Evolutionary conservation across 1,140 invertebrate genomes (phyloP).

Genomic region (Gonatopus flavifemur): DNA sequence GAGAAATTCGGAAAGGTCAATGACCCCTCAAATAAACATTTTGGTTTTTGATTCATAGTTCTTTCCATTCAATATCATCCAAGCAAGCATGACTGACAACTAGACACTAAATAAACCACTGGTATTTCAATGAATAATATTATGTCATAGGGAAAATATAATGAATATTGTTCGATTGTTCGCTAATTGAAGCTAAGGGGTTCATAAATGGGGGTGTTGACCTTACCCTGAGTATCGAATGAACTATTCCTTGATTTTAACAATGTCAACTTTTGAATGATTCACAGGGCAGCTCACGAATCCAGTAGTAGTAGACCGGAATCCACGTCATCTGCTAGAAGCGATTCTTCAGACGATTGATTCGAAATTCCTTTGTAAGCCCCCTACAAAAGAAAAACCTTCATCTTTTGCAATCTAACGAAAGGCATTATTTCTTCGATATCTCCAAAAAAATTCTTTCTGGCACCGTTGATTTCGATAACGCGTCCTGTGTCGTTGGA

Average conservation of each 20-base stretch:
- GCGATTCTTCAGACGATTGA: slow-evolving; percentile 45
- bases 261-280: not conserved
- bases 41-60: too few species aligned
- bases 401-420: slow-evolving; percentile 29
- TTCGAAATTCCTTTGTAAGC: slow-evolving; percentile 33
- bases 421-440: too few species aligned
- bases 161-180: not conserved
- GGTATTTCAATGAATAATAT: not conserved
- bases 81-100: too few species aligned
- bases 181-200: not conserved
- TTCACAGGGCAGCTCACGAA: slow-evolving; percentile 45
- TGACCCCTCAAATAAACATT: too few species aligned
- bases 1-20: too few species aligned
- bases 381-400: slow-evolving; percentile 19
- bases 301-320: slow-evolving; percentile 45
- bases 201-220: too few species aligned
- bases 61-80: too few species aligned
- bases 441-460: slow-evolving; percentile 10
- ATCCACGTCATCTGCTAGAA: slow-evolving; percentile 44
- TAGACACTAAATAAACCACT: not conserved
- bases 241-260: too few species aligned
- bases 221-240: too few species aligned
- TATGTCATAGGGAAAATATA: not conserved
- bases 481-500: too few species aligned
- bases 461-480: slow-evolving; percentile 8